Evolutionary conservation across 2,888 invertebrate species (phyloP), one percentile per base, ranked within the genome.

Genomic region (Bellardia bayeri): DNA sequence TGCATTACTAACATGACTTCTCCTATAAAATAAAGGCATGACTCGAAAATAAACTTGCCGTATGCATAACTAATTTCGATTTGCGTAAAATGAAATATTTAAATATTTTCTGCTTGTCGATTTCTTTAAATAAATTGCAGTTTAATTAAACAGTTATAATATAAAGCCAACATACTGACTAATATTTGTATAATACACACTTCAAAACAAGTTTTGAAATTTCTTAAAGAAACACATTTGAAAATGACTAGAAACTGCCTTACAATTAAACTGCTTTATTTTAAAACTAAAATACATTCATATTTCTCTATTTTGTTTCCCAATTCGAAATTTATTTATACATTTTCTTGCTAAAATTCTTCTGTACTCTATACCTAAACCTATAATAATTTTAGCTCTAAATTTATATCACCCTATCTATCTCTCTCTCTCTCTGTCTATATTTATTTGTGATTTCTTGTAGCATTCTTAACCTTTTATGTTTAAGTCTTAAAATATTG

Each of bases 401-500:
- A 56, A 54, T 13, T 7, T 51, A 51, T 58, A 51, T 30, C 13
- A 42, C 11, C 13, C 14, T 45, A 9, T 23, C 61, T 33, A 11
- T 1, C 8, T 3, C 8, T 40, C n/a, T 23, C 16, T 33, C 14
- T 68, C 13, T 13, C 45, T 45, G 11, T 45, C 42, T 23, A 14
- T 45, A 42, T 56, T 61, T 75, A 56, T 58, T 69, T 71, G 56
- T 61, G 16, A 16, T 16, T 14, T 69, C 16, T 33, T 40, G 37
- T 68, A 79, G 16, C 54, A 49, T 64, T 81, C n/a, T 54, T 58
- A 76, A n/a, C 37, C 33, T 69, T 75, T 63, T 78, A 76, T 45
- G 11, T 69, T 68, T 86, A 86, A 86, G 86, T 68, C 40, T 58
- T 69, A 69, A 86, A 82, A 63, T 56, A 56, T 78, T 16, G 13